These are phyloP conservation scores for Prietella phreatophila DNA, from an alignment of 2,113 vertebrate species.

Conservation along the genomic window DNA sequence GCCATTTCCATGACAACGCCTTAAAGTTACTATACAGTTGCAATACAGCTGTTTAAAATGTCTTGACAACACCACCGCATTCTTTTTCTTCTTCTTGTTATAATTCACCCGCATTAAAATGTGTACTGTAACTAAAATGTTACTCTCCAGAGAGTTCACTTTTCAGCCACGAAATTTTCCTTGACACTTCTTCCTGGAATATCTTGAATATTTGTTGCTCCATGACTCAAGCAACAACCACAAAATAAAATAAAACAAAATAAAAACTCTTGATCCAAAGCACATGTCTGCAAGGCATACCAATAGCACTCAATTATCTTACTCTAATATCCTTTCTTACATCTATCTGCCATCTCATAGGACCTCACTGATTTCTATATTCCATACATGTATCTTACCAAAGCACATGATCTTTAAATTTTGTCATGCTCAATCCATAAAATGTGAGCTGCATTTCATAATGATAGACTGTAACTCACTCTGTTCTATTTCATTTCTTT, in stretches of 20 bases:
- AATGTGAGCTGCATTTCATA: neutral
- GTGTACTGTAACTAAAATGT: no score
- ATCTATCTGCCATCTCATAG: neutral
- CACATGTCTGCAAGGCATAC: neutral
- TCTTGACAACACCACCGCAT: slow-evolving; percentile 8
- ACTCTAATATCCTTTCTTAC: neutral
- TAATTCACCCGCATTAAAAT: neutral
- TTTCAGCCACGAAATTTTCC: neutral
- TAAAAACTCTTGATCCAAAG: neutral
- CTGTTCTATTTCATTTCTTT: neutral
- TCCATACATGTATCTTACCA: neutral
- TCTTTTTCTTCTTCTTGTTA: neutral
- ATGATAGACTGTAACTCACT: neutral
- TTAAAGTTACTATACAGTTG: slow-evolving; percentile 21
- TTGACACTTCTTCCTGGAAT: neutral
- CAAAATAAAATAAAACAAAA: neutral
- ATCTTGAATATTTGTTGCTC: neutral
- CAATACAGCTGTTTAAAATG: slow-evolving; percentile 14
- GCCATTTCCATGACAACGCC: slow-evolving; percentile 44
- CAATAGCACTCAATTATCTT: neutral
- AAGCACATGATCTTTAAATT: neutral
- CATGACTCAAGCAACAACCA: neutral
- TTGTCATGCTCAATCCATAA: neutral
- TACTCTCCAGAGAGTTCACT: neutral
- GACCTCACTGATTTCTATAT: neutral